Percentiles rank a stretch among this genome's conserved stretches.
Evolutionary conservation across 2,113 vertebrate species (phyloP).

Genomic region (Oryzias celebensis): DNA sequence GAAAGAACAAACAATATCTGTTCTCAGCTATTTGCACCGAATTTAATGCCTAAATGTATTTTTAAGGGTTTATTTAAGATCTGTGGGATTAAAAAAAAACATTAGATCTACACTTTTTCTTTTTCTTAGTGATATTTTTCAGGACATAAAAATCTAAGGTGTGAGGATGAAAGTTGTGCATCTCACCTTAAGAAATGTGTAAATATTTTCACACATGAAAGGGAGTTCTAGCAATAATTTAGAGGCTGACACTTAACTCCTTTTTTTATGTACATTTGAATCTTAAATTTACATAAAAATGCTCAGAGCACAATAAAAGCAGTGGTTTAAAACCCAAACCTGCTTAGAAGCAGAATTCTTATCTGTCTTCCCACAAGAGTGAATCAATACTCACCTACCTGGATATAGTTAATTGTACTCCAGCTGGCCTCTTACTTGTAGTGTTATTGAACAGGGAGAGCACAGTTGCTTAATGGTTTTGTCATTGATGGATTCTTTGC

Average conservation of each 20-base stretch:
- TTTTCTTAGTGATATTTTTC: background rate
- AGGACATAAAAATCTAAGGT: background rate
- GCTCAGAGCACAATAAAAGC: conserved; percentile 33
- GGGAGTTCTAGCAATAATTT: background rate
- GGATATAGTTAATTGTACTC: conserved; percentile 29
- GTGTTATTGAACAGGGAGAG: conserved; percentile 26
- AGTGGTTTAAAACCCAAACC: conserved; percentile 9
- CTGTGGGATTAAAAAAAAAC: too few relatives aligned
- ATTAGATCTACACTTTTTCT: too few relatives aligned
- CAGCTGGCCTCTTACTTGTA: conserved; percentile 8
- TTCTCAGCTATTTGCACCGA: too few relatives aligned
- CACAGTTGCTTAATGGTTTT: conserved; percentile 29
- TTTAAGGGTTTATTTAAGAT: too few relatives aligned
- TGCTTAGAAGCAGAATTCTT: conserved; percentile 11
- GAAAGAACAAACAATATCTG: too few relatives aligned
- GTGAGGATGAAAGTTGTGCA: conserved; percentile 12
- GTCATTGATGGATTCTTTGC: conserved; percentile 34
- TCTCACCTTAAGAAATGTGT: conserved; percentile 15
- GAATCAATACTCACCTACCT: conserved; percentile 32
- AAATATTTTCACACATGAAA: conserved; percentile 11
- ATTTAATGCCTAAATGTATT: too few relatives aligned
- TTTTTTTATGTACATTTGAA: background rate
- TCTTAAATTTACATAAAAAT: background rate
- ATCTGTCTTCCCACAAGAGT: conserved; percentile 26
- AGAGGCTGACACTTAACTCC: background rate